Percentiles rank a stretch among this genome's conserved stretches.
These are phyloP conservation scores for Phalanger gymnotis DNA, from an alignment of 2,797 vertebrate species.

Conservation along the genomic window DNA sequence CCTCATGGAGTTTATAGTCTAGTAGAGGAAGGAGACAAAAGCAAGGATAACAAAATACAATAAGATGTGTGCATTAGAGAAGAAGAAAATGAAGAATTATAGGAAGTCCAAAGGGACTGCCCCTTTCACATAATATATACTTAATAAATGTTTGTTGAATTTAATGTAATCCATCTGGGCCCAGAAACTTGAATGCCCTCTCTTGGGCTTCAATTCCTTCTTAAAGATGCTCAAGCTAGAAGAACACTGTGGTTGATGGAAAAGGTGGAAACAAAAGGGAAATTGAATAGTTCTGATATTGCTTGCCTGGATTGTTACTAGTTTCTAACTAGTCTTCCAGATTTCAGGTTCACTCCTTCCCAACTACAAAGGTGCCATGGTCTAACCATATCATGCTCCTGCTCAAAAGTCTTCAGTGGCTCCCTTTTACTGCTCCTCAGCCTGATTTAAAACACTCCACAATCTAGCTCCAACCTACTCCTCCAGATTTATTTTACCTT, in stretches of 20 bases:
- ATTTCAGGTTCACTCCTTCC: background rate
- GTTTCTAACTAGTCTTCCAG: background rate
- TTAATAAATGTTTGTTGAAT: background rate
- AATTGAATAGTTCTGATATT: background rate
- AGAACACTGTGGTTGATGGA: background rate
- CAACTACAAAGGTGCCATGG: background rate
- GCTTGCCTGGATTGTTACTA: background rate
- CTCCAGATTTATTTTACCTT: background rate
- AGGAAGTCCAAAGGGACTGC: background rate
- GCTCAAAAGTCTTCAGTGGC: background rate
- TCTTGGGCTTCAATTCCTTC: background rate
- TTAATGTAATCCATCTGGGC: background rate
- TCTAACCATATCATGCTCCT: background rate
- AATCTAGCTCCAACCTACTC: background rate
- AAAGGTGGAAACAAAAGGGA: background rate
- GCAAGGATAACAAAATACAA: background rate
- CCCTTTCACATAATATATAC: background rate
- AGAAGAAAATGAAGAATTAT: background rate
- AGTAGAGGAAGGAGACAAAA: background rate
- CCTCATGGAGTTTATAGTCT: background rate
- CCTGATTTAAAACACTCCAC: background rate
- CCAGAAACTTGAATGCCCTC: background rate
- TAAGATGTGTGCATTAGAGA: background rate
- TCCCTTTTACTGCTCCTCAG: background rate
- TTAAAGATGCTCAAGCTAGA: background rate